Evolutionary conservation across 2,888 invertebrate genomes (phyloP).

Genomic region (Amphipyra berbera): DNA sequence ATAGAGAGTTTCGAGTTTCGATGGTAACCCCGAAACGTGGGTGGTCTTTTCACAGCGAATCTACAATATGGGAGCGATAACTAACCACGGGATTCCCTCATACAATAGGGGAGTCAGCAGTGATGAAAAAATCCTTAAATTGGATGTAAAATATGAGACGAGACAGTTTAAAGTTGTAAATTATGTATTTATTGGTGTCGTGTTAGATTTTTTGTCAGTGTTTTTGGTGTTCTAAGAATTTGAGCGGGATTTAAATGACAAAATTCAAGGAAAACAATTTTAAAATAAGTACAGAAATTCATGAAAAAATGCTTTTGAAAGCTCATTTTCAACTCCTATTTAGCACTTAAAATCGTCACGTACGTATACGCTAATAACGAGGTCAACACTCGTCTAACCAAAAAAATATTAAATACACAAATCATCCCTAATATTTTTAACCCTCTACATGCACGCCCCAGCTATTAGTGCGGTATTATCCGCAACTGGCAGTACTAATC

Average conservation of each 20-base stretch:
- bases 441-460: slow-evolving; percentile 77
- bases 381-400: slow-evolving; percentile 56
- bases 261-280: too few species aligned
- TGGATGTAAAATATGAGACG: slow-evolving; percentile 63
- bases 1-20: slow-evolving; percentile 50
- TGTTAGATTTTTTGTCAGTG: slow-evolving; percentile 1
- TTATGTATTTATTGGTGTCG: slow-evolving; percentile 17
- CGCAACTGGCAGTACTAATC: slow-evolving; percentile 88
- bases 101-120: slow-evolving; percentile 55
- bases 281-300: too few species aligned
- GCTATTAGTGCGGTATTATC: slow-evolving; percentile 85
- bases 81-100: slow-evolving; percentile 50
- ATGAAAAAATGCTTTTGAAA: too few species aligned
- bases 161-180: slow-evolving; percentile 30
- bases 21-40: slow-evolving; percentile 54
- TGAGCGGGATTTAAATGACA: background rate
- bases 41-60: slow-evolving; percentile 58
- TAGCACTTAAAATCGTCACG: slow-evolving; percentile 35
- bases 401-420: slow-evolving; percentile 58
- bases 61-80: slow-evolving; percentile 57
- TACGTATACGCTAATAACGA: slow-evolving; percentile 54
- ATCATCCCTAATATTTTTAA: slow-evolving; percentile 60
- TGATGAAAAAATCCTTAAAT: slow-evolving; percentile 59
- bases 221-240: slow-evolving; percentile 2
- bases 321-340: too few species aligned